Base-by-base conservation (phyloP, 2,797 vertebrate species). In the Benthosema pterotum region DNA sequence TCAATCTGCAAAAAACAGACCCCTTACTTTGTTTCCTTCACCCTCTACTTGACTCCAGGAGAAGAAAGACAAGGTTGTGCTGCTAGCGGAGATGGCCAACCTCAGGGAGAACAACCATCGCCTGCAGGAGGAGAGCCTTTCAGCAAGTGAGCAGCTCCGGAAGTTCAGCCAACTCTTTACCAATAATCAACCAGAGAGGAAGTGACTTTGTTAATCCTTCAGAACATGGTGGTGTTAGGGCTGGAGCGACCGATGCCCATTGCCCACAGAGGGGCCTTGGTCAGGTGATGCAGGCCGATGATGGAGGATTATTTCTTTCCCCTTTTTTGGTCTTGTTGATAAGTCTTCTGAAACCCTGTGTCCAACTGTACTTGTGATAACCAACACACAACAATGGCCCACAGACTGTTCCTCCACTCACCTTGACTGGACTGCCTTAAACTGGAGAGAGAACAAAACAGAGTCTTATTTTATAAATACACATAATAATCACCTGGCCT, bases 91-190 rank as follows among this genome's bases (percentile, higher is more conserved):
- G 84, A 96, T 97, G 87, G 95, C 95, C 58, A 92, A 90, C 69
- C 91, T 98, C 65, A 83, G 95, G 3, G 85, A 96, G 63, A 97
- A 97, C 78, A 98, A 97, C 88, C 95, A 95, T 83, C 94, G 95
- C 0, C 70, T 98, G 52, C 96, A 96, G 83, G 93, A 93, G 77
- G 96, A 98, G 69, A 97, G 96, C 0, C 83, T 84, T 9, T 92
- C 93, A 0, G 94, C 96, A 77, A 95, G 92, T 0, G 91, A 96
- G 80, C 96, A 97, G 89, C 94, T 98, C 38, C 93, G 94, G 63
- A 93, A 94, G 86, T 96, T 98, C 55, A 95, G 91, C 0, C 67
- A 91, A 69, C 86, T 97, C 62, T 94, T 97, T 47, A 92, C 89
- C 43, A 85, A 86, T 16, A 18, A 22, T 67, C 52, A 77, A 0